Evolutionary conservation across 1,140 invertebrate genomes (phyloP), one percentile per base, ranked within the genome.

Genomic region (Cheumatopsyche charites): DNA sequence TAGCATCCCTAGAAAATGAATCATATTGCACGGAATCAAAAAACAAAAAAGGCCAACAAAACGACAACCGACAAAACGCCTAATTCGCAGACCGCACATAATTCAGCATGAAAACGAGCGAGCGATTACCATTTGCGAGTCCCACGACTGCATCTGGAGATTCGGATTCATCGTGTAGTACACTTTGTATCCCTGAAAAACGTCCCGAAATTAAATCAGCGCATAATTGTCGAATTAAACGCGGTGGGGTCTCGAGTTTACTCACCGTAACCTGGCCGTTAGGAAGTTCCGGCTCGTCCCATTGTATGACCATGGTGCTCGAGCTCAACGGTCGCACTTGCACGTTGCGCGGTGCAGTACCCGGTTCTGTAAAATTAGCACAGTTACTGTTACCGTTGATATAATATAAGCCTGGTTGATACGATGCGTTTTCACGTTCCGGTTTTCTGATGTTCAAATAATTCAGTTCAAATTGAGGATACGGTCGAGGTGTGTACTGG

Each of bases 181-280:
- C 63, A 99, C 94, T 86, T 97, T 98, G 87, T 99, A 99, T 73
- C 95, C 96, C 96, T 98, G 73, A 73, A 63, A 62, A 23, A 58
- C 13, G 41, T 15, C n/a, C 19, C 2, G 52, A 63, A 63, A 42
- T 42, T 63, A 42, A 41, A 41, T 42, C 42, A 21, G 13, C 19
- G 26, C 29, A 19, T 63, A 63, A 58, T 58, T 26, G 55, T 58
- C 21, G 21, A 52, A 17, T 15, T 12, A 58, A 58, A 58, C 25
- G 55, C 12, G 23, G 9, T 9, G 29, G 23, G 15, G 15, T 41
- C 13, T 67, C n/a, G 49, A 47, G 26, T 67, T 67, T 70, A 49
- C 88, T 86, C 85, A 97, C 96, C 83, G 93, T 95, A 70, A 99
- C 94, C 89, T 96, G 92, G 76, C 97, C 97, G 83, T 98, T 98